These are phyloP conservation scores for Druon quercuslanigerum DNA, from an alignment of 1,140 invertebrate genomes.

Conservation along the genomic window DNA sequence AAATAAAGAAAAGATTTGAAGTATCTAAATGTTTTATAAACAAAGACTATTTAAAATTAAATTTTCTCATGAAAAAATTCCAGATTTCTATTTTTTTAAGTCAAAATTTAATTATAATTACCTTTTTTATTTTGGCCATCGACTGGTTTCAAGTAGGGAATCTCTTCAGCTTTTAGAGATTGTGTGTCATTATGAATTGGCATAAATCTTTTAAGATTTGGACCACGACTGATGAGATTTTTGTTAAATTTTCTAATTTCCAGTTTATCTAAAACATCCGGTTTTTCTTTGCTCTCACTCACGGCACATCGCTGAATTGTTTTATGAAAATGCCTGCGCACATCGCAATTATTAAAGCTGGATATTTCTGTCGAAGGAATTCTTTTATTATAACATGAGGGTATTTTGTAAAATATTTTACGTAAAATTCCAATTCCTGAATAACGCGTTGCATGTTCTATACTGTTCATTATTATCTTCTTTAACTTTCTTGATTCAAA, in stretches of 20 bases:
- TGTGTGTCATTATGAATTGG: neutral
- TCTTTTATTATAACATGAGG: neutral
- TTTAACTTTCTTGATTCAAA: neutral
- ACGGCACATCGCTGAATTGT: neutral
- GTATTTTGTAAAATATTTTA: constrained; percentile 3
- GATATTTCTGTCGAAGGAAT: neutral
- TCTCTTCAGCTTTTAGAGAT: neutral
- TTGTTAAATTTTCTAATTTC: neutral
- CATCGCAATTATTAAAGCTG: neutral
- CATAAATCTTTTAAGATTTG: neutral
- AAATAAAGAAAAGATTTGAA: too few relatives aligned
- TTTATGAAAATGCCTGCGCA: neutral
- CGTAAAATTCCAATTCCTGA: constrained; percentile 12
- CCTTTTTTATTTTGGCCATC: constrained; percentile 10
- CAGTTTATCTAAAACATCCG: neutral
- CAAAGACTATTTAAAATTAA: too few relatives aligned
- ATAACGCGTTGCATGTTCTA: neutral
- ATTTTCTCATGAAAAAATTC: too few relatives aligned
- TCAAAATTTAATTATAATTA: neutral
- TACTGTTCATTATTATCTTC: neutral
- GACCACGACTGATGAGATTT: neutral
- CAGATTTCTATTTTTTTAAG: too few relatives aligned
- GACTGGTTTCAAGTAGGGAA: neutral
- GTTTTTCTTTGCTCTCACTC: neutral
- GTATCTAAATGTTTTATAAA: too few relatives aligned